Evolutionary conservation across 2,113 vertebrate species (phyloP).

Genomic region (Macaca nemestrina): DNA sequence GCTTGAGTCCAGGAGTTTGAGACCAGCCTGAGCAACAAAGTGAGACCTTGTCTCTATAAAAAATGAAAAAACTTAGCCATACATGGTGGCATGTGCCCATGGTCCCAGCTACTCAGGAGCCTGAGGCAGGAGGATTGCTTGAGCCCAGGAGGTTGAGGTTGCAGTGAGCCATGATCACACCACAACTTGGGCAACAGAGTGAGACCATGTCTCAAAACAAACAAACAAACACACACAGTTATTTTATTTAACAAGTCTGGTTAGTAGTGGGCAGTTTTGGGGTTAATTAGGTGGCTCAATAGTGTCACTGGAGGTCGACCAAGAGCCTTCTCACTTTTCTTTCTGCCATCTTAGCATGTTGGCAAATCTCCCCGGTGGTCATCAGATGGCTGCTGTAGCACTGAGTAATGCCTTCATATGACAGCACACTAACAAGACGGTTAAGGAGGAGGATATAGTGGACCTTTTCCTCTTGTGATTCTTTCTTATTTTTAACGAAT

Average conservation of each 20-base stretch:
- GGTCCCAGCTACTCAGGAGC: too few relatives aligned
- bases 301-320: background rate
- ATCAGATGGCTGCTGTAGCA: background rate
- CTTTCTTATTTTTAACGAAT: conserved; percentile 12
- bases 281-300: background rate
- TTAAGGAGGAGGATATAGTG: background rate
- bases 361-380: background rate
- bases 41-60: too few relatives aligned
- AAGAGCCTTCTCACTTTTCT: background rate
- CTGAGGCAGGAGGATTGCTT: too few relatives aligned
- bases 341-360: background rate
- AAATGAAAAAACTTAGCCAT: too few relatives aligned
- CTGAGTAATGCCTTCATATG: background rate
- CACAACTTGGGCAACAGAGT: too few relatives aligned
- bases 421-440: background rate
- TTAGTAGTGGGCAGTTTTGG: background rate
- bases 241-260: background rate
- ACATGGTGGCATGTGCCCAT: too few relatives aligned
- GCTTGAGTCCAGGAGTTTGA: too few relatives aligned
- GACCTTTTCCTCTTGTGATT: background rate
- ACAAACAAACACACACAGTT: background rate
- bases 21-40: too few relatives aligned
- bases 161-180: too few relatives aligned
- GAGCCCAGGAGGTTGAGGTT: too few relatives aligned
- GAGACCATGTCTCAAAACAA: too few relatives aligned